Percentiles rank a stretch among this genome's conserved stretches.
Evolutionary conservation across 2,113 vertebrate genomes (phyloP).

Genomic region (Fregetta grallaria): DNA sequence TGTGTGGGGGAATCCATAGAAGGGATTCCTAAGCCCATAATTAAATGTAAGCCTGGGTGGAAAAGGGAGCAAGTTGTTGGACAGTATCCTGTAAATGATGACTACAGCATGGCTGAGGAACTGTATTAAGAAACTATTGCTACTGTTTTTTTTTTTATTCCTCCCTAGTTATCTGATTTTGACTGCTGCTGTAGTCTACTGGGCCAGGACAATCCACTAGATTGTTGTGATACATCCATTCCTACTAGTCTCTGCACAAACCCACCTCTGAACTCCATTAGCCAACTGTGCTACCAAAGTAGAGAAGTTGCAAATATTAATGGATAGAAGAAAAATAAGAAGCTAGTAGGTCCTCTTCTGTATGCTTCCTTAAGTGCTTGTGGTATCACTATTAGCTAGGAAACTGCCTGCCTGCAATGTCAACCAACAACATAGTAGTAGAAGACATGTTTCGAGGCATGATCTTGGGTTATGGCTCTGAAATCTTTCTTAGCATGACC

Average conservation of each 20-base stretch:
- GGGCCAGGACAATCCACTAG: neutral
- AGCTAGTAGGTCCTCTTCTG: neutral
- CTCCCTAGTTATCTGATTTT: neutral
- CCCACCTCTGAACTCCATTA: neutral
- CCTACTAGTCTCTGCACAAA: neutral
- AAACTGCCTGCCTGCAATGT: neutral
- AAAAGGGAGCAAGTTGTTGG: neutral
- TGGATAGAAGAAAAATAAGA: neutral
- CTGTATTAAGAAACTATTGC: neutral
- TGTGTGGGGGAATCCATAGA: neutral
- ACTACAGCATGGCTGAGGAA: neutral
- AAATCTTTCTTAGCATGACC: neutral
- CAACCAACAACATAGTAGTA: neutral
- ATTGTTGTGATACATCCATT: neutral
- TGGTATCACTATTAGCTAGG: neutral
- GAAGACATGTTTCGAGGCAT: neutral
- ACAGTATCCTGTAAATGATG: neutral
- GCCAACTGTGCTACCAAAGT: neutral
- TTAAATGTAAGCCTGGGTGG: neutral
- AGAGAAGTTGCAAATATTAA: neutral
- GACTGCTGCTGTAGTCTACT: neutral
- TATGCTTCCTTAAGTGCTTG: neutral
- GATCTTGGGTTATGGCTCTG: neutral
- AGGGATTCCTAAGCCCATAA: neutral
- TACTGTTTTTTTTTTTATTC: neutral